Evolutionary conservation across 1,140 invertebrate genomes (phyloP), one percentile per base, ranked within the genome.

Genomic region (Polypedilum vanderplanki): DNA sequence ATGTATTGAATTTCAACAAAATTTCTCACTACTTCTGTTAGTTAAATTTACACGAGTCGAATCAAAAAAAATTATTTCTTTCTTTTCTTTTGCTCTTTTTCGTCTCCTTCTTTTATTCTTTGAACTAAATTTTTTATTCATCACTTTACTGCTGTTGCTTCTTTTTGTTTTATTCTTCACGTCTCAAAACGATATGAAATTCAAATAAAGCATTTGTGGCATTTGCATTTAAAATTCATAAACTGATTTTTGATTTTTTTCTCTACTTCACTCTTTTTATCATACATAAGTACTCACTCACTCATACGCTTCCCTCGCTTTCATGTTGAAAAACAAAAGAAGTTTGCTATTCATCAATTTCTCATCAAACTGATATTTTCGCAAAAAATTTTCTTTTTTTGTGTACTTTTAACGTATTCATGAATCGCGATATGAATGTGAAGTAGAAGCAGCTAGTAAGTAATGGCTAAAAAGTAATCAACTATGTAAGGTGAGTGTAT

Each of bases 221-320:
- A 57, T 57, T 57, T 57, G 46, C 46, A 57, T 57, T 57, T n/a
- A 57, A 57, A 57, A 57, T 57, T 57, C 46, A 57, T 57, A 57
- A n/a, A n/a, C n/a, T 57, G 46, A 57, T 57, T 46, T 57, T 57
- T n/a, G n/a, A n/a, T 12, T 57, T 57, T 4, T 57, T 57, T n/a
- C 12, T 57, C 12, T 15, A n/a, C 46, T 57, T 57, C 4, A 12
- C 46, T 57, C 8, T 15, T 46, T 46, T 46, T 46, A 46, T 33
- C 24, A 33, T 5, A 33, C 24, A 33, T 33, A 33, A 33, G 24
- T 33, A 33, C 24, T 33, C 24, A 5, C 24, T 33, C 24, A 5
- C 24, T 33, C 24, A 33, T 33, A 33, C 5, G 24, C 24, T 33
- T 33, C 24, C 24, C 24, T 33, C 24, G 24, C 5, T 33, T 33